These are phyloP conservation scores for Sclerodermus sp. DNA, from an alignment of 2,888 invertebrate species.

Conservation along the genomic window DNA sequence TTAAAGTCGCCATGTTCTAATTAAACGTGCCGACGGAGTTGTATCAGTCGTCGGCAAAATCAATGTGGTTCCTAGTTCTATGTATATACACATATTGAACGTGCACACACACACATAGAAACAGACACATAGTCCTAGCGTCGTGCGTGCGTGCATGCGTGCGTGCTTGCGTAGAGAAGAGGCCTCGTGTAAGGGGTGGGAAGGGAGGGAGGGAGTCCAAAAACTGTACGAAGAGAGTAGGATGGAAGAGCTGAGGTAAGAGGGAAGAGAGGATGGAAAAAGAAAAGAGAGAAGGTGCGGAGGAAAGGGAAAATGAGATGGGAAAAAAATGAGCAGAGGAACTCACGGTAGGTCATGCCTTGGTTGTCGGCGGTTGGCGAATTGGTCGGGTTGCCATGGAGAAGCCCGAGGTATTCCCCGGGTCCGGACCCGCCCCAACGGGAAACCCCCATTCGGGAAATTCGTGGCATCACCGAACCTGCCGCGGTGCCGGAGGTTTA, in stretches of 20 bases:
- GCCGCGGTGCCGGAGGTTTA: slow-evolving; percentile 36
- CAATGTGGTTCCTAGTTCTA: slow-evolving; percentile 36
- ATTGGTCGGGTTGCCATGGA: slow-evolving; percentile 56
- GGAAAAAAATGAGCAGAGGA: slow-evolving; percentile 26
- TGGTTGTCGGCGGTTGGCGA: slow-evolving; percentile 52
- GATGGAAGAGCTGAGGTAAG: not conserved
- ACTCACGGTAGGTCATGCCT: slow-evolving; percentile 40
- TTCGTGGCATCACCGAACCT: slow-evolving; percentile 50
- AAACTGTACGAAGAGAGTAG: not conserved
- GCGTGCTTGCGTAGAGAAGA: no score
- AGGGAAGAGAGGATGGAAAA: not conserved
- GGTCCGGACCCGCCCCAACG: slow-evolving; percentile 43
- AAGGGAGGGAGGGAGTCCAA: no score
- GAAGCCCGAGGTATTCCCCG: slow-evolving; percentile 44
- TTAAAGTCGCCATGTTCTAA: slow-evolving; percentile 56
- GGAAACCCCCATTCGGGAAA: slow-evolving; percentile 55
- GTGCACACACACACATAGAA: no score
- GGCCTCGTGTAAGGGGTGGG: slow-evolving; percentile 1
- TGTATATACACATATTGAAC: no score
- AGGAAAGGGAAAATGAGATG: slow-evolving; percentile 14
- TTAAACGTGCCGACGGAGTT: slow-evolving; percentile 55
- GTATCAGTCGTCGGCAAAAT: slow-evolving; percentile 56
- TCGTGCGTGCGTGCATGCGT: slow-evolving; percentile 8
- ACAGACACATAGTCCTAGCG: no score
- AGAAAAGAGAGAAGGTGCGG: slow-evolving; percentile 6